Evolutionary conservation across 2,113 vertebrate genomes (phyloP).

Genomic region (Actenoides lindsayi): DNA sequence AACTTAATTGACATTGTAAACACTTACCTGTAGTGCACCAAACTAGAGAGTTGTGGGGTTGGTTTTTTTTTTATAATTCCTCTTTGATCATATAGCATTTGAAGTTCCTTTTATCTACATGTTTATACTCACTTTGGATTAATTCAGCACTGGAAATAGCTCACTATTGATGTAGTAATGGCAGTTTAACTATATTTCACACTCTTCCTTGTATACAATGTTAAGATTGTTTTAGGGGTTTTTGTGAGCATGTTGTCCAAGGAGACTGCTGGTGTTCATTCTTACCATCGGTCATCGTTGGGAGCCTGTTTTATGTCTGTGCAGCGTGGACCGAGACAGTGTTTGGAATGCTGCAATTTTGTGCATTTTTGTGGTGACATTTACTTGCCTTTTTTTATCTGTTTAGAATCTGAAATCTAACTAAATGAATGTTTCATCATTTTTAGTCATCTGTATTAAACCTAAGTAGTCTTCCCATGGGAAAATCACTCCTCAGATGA

Average conservation of each 20-base stretch:
- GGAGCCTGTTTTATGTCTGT: not conserved
- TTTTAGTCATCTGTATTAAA: not conserved
- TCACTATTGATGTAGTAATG: not conserved
- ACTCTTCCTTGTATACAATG: not conserved
- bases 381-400: not conserved
- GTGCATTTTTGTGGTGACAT: not conserved
- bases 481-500: not conserved
- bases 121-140: not conserved
- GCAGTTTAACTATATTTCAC: not conserved
- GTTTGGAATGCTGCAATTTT: not conserved
- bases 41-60: not conserved
- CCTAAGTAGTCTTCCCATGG: not conserved
- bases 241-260: not conserved
- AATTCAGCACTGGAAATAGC: not conserved
- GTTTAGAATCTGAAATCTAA: not conserved
- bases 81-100: not conserved
- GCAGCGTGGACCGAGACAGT: not conserved
- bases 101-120: not conserved
- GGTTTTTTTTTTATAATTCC: not conserved
- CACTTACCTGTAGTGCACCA: not conserved
- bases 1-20: not conserved
- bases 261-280: not conserved
- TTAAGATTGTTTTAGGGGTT: not conserved
- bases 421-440: not conserved
- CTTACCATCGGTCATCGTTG: not conserved